Conservation (phyloP, 53 echinoderm and acorn worm genomes). For the Apostichopus leukothele region DNA sequence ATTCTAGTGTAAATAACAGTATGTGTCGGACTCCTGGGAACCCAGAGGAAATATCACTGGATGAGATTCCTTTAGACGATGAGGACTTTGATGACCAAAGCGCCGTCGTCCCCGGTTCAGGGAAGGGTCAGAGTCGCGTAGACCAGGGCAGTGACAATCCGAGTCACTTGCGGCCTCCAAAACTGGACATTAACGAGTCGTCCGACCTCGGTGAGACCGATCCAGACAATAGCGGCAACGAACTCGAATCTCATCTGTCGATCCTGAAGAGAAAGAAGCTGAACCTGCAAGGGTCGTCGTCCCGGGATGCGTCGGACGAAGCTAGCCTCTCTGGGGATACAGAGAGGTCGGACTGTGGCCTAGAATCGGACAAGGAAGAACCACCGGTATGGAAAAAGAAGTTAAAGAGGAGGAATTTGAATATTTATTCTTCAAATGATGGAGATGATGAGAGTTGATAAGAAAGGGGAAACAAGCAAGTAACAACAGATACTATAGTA, state of each 20-base stretch:
- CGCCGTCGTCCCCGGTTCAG: conserved; percentile 19
- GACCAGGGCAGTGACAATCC: neutral
- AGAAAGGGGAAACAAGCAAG: no score
- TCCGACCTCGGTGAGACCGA: conserved; percentile 36
- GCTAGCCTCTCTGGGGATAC: conserved; percentile 59
- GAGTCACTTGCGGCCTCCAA: neutral
- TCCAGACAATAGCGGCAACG: conserved; percentile 43
- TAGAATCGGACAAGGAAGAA: conserved; percentile 46
- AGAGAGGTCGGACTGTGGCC: conserved; percentile 47
- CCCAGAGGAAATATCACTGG: conserved; percentile 49
- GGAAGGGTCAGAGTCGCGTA: neutral
- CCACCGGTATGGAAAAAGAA: conserved; percentile 66
- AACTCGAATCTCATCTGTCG: conserved; percentile 5
- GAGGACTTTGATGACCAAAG: conserved; percentile 53
- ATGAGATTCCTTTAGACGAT: conserved; percentile 55
- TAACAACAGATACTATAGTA: no score
- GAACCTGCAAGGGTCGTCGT: conserved; percentile 60
- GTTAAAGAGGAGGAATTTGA: conserved; percentile 85
- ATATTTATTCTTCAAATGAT: conserved; percentile 86
- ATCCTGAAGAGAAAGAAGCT: conserved; percentile 63
- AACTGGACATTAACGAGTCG: conserved; percentile 42
- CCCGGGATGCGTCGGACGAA: conserved; percentile 62
- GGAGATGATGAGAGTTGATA: conserved; percentile 59
- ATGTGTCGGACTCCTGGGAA: conserved; percentile 39
- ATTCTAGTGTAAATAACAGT: conserved; percentile 4